A percentile compares a stretch with the other conserved stretches of the same genome.
These are phyloP conservation scores for Gymnogyps californianus DNA, from an alignment of 2,113 vertebrate genomes.

Conservation along the genomic window DNA sequence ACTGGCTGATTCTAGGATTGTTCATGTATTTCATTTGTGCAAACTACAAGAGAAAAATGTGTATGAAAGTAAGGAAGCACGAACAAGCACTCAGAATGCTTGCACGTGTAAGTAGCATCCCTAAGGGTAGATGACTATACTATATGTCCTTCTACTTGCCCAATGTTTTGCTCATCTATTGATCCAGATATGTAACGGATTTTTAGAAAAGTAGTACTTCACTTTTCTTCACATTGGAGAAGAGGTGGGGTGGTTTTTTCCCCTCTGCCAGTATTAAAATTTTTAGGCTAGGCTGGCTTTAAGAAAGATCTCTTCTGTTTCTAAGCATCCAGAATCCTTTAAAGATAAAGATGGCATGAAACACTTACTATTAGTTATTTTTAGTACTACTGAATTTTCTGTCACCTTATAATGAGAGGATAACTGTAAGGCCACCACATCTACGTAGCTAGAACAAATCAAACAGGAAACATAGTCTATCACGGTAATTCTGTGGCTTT, in stretches of 20 bases:
- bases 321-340: background rate
- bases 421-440: background rate
- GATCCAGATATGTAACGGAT: background rate
- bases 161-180: background rate
- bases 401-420: background rate
- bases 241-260: fast-evolving
- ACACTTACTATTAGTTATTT: background rate
- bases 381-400: background rate
- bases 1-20: background rate
- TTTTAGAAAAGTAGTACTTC: background rate
- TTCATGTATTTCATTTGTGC: background rate
- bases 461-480: background rate
- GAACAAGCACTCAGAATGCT: background rate
- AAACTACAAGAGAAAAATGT: background rate
- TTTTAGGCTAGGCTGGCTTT: background rate
- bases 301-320: background rate
- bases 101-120: background rate
- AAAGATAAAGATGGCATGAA: background rate
- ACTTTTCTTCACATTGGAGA: background rate
- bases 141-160: background rate
- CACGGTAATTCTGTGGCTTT: background rate
- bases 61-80: background rate
- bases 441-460: background rate
- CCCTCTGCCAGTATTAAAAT: background rate
- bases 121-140: background rate